Evolutionary conservation across 2,888 invertebrate genomes (phyloP), one percentile per base, ranked within the genome.

Genomic region (Athrips mouffetella): DNA sequence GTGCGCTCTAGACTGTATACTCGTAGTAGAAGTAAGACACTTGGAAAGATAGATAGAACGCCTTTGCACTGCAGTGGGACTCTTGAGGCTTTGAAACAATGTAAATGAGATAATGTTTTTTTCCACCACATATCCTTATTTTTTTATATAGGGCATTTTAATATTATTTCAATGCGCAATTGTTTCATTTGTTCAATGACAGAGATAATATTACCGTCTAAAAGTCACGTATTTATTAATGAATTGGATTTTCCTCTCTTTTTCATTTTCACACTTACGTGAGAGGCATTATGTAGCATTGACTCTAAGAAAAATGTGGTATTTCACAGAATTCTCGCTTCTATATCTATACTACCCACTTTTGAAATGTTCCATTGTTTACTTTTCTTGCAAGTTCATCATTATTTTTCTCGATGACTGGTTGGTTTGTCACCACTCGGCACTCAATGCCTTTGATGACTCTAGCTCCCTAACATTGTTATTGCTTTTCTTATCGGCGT

Each of bases 211-310:
- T 45, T 39, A 41, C 13, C 37, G 35, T 20, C 29, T 41, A 23
- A 44, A 18, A 47, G 47, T 47, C 50, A 50, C 50, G 47, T 50
- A 29, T 27, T 40, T 11, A 15, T 15, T 30, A 20, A 27, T 25
- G 25, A 37, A 21, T 47, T 27, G 44, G 39, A 20, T 37, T 47
- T 50, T 47, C 50, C 50, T 45, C 50, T 45, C 45, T 30, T 41
- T 41, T 50, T 45, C 15, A 45, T 37, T 50, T 45, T 50, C 39
- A 42, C 44, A 50, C 50, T 46, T 47, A 29, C 44, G 37, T 45
- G 3, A 31, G 11, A 31, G n/a, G 21, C 21, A 13, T 18, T 42
- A 2, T n/a, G 30, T 30, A 30, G 7, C 7, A 11, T 21, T 18
- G 27, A 11, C 8, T 39, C n/a, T n/a, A n/a, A n/a, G 21, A 39